Evolutionary conservation across 2,888 invertebrate genomes (phyloP).

Genomic region (Pseudococcus longispinus): DNA sequence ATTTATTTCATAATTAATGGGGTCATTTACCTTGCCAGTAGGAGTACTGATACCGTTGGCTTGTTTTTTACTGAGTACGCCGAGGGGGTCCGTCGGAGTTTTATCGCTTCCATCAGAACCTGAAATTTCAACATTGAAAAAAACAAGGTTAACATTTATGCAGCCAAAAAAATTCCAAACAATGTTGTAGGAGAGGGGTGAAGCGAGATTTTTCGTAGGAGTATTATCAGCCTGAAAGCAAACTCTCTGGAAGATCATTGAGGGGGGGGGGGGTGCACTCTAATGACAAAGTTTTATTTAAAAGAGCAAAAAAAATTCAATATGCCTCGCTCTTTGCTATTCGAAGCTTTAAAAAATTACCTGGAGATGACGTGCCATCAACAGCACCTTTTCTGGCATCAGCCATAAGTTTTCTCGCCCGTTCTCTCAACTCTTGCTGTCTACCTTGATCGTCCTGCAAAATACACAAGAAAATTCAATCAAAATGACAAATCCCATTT

Average conservation of each 20-base stretch:
- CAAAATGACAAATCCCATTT: background rate
- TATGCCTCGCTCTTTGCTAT: too few relatives aligned
- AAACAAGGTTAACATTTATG: background rate
- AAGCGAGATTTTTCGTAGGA: too few relatives aligned
- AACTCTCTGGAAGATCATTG: too few relatives aligned
- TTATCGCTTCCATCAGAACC: conserved; percentile 21
- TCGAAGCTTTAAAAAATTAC: background rate
- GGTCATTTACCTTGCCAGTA: background rate
- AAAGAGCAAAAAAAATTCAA: too few relatives aligned
- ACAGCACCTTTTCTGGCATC: conserved; percentile 76
- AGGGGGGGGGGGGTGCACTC: too few relatives aligned
- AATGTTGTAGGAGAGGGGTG: too few relatives aligned
- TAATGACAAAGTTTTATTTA: too few relatives aligned
- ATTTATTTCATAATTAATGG: background rate
- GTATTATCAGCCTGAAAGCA: too few relatives aligned
- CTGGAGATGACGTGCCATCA: conserved; percentile 61
- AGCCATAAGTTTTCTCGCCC: conserved; percentile 87
- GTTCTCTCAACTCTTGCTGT: conserved; percentile 82
- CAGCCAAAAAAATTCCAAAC: too few relatives aligned
- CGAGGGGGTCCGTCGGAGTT: background rate
- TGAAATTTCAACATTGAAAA: background rate
- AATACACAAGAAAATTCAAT: background rate
- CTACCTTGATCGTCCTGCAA: conserved; percentile 68
- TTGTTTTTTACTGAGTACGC: background rate
- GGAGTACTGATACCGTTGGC: conserved; percentile 1